Base-by-base conservation (phyloP, 2,888 invertebrate genomes). In the Synergus japonicus region DNA sequence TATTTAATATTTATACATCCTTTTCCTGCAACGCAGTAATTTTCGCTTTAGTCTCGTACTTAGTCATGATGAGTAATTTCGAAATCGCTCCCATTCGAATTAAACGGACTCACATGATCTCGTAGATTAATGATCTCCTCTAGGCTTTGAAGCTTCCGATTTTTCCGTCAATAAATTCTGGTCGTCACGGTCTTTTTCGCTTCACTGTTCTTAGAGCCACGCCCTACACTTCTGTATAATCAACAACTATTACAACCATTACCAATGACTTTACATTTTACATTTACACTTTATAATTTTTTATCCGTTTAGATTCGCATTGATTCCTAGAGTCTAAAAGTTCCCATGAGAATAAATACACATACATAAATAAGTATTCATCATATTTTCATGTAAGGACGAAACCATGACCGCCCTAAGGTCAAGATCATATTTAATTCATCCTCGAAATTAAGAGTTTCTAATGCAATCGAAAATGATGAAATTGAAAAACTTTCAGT, bases 171-270 rank as follows among this genome's bases (percentile, higher is more conserved):
- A 54, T 54, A n/a, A n/a, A 54, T 15, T 49, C n/a, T 8, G 46
- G 4, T 22, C 44, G 18, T 22, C 44, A 67, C 22, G 18, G 22
- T 29, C 22, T 67, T 46, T 67, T 46, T 67, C 15, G 18, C 22
- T 46, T 46, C 22, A 67, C 44, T 46, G 4, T 67, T 18, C 46
- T 46, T 22, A 37, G 8, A 54, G 8, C 15, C 29, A 46, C 29
- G 29, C 18, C 46, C 13, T 69, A 13, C 7, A n/a, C 49, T 10
- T 69, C 5, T 22, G 22, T 69, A 46, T 46, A 46, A 22, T 29
- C 10, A 46, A 7, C 18, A 69, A 29, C 29, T 46, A 69, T 69
- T 69, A 46, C 67, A 69, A 49, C 46, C 22, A 69, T 69, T 29
- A 49, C 22, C 22, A 69, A 69, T 49, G 22, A 49, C 18, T 49